Evolutionary conservation across 2,888 invertebrate genomes (phyloP).

Genomic region (Apodemia zela): DNA sequence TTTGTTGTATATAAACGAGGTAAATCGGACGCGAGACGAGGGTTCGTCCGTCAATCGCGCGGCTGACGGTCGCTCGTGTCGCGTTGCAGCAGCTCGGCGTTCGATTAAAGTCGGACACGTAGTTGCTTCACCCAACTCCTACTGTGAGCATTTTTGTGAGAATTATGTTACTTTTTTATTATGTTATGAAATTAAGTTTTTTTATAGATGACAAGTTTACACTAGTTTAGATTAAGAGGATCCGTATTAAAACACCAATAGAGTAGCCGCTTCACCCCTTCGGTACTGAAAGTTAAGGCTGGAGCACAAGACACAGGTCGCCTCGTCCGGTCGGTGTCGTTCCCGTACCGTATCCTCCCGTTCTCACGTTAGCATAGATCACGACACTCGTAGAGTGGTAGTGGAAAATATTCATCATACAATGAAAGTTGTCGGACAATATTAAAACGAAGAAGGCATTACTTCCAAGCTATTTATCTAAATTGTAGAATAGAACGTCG

Average conservation of each 20-base stretch:
- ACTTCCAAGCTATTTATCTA: constrained; percentile 76
- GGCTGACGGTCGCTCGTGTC: constrained; percentile 30
- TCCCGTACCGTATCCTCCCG: constrained; percentile 39
- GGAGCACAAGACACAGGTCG: constrained; percentile 50
- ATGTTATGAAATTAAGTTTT: constrained; percentile 57
- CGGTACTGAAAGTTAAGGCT: constrained; percentile 72
- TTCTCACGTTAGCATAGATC: constrained; percentile 68
- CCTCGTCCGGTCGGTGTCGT: constrained; percentile 32
- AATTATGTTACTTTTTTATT: constrained; percentile 77
- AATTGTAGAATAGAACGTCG: constrained; percentile 75
- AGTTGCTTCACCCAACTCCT: constrained; percentile 70
- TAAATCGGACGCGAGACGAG: constrained; percentile 49
- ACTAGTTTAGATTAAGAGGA: constrained; percentile 79
- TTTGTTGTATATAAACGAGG: constrained; percentile 76
- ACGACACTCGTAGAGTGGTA: constrained; percentile 77
- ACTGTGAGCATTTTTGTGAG: constrained; percentile 78
- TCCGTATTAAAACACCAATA: constrained; percentile 80
- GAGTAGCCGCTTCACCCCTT: constrained; percentile 79
- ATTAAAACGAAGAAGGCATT: constrained; percentile 72
- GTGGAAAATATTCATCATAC: constrained; percentile 64
- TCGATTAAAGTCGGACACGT: constrained; percentile 39
- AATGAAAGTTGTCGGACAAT: constrained; percentile 77
- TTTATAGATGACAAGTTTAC: constrained; percentile 78
- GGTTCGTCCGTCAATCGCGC: constrained; percentile 31
- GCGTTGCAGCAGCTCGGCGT: constrained; percentile 33